Conservation (phyloP, 2,888 invertebrate species). For the Mesochorus sp. region DNA sequence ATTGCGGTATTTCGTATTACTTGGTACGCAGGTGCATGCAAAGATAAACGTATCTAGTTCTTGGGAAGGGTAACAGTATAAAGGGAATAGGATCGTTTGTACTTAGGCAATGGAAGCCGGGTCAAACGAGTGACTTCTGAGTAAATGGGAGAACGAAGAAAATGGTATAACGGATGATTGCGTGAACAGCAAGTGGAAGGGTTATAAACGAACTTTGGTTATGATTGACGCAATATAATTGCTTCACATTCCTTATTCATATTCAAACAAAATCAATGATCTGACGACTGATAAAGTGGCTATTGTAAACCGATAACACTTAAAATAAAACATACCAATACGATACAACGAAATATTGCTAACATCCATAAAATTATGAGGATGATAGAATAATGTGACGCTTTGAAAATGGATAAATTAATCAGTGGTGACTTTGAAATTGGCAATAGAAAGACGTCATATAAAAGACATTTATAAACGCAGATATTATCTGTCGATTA, state of each 20-base stretch:
- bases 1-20: constrained; percentile 4
- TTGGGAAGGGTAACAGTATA: background rate
- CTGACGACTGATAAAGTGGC: too few species aligned
- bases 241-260: too few species aligned
- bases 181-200: constrained; percentile 5
- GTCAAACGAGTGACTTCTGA: background rate
- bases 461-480: too few species aligned
- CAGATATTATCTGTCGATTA: too few species aligned
- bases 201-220: constrained; percentile 11
- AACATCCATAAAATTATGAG: too few species aligned
- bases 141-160: background rate
- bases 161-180: constrained; percentile 18
- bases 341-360: too few species aligned
- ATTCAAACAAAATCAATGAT: too few species aligned
- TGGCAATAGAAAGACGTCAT: too few species aligned
- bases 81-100: constrained; percentile 32
- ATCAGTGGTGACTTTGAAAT: too few species aligned
- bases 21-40: background rate
- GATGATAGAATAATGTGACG: constrained; percentile 14
- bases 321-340: too few species aligned
- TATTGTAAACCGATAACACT: too few species aligned
- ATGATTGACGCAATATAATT: constrained; percentile 7
- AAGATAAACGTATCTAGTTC: constrained; percentile 4
- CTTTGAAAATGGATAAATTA: background rate
- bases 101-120: background rate